Evolutionary conservation across 2,888 invertebrate genomes (phyloP).

Genomic region (Xestia sexstrigata): DNA sequence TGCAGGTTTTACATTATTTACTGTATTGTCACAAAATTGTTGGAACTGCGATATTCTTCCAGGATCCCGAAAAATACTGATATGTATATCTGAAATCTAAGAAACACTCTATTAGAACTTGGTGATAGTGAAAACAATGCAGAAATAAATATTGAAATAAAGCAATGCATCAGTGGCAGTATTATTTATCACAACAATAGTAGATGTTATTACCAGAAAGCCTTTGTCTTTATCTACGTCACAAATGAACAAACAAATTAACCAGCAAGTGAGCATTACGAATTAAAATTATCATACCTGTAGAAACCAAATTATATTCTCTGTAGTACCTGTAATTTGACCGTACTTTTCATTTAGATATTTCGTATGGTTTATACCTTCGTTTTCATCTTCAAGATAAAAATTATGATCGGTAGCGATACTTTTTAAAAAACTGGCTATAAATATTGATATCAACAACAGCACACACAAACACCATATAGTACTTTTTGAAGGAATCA

Average conservation of each 20-base stretch:
- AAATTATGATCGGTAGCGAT: constrained; percentile 91
- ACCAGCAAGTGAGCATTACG: constrained; percentile 20
- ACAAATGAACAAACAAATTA: constrained; percentile 36
- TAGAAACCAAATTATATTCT: constrained; percentile 94
- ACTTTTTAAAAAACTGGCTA: constrained; percentile 93
- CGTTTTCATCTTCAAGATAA: constrained; percentile 78
- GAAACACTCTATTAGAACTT: neutral
- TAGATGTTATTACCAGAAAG: constrained; percentile 23
- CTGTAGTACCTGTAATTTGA: constrained; percentile 88
- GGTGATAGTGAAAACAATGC: constrained; percentile 17
- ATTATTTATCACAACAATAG: constrained; percentile 31
- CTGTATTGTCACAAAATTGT: constrained; percentile 94
- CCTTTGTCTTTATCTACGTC: constrained; percentile 66
- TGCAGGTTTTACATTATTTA: constrained; percentile 93
- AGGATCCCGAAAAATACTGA: constrained; percentile 95
- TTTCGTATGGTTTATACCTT: constrained; percentile 80
- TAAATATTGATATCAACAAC: constrained; percentile 92
- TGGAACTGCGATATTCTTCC: constrained; percentile 94
- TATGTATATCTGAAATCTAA: constrained; percentile 97
- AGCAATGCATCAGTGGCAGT: neutral
- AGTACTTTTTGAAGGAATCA: constrained; percentile 92
- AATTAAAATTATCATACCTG: constrained; percentile 90
- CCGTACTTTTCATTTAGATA: constrained; percentile 83
- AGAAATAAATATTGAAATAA: constrained; percentile 21
- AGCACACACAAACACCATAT: constrained; percentile 91